Percentiles rank a stretch among this genome's conserved stretches.
These are phyloP conservation scores for Drosophila novamexicana DNA, from an alignment of 1,140 invertebrate species.

Conservation along the genomic window DNA sequence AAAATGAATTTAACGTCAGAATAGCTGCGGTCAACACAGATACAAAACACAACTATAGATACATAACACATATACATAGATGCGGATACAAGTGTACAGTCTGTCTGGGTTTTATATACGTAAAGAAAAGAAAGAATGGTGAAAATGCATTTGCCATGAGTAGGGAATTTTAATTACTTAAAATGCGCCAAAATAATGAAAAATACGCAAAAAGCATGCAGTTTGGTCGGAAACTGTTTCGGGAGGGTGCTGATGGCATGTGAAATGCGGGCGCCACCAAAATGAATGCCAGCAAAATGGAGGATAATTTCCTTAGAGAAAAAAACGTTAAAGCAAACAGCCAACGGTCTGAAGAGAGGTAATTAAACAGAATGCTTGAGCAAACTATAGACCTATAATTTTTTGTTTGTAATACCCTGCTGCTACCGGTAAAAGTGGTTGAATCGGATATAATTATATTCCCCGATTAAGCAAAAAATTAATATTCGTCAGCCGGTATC, in stretches of 20 bases:
- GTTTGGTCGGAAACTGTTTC: background rate
- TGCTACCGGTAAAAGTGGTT: too few species aligned
- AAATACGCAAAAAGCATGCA: conserved; percentile 22
- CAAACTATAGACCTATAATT: conserved; percentile 43
- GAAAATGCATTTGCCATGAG: conserved; percentile 40
- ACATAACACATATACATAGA: background rate
- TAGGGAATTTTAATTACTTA: conserved; percentile 66
- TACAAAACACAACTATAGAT: conserved; percentile 15
- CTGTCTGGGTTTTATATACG: background rate
- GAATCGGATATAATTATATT: background rate
- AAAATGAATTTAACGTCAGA: conserved; percentile 57
- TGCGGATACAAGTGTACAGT: background rate
- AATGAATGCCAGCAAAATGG: conserved; percentile 13
- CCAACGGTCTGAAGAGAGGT: conserved; percentile 42
- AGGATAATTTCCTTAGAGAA: conserved; percentile 16
- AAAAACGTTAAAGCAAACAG: conserved; percentile 55
- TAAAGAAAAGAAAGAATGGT: background rate
- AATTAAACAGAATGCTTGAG: conserved; percentile 69
- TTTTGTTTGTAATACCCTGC: background rate
- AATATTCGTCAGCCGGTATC: too few species aligned
- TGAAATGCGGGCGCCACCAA: conserved; percentile 8
- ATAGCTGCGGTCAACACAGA: conserved; percentile 30
- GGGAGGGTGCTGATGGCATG: background rate
- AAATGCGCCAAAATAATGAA: conserved; percentile 51
- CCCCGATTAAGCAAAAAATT: too few species aligned